Evolutionary conservation across 2,888 invertebrate species (phyloP).

Genomic region (Horisme vitalbata): DNA sequence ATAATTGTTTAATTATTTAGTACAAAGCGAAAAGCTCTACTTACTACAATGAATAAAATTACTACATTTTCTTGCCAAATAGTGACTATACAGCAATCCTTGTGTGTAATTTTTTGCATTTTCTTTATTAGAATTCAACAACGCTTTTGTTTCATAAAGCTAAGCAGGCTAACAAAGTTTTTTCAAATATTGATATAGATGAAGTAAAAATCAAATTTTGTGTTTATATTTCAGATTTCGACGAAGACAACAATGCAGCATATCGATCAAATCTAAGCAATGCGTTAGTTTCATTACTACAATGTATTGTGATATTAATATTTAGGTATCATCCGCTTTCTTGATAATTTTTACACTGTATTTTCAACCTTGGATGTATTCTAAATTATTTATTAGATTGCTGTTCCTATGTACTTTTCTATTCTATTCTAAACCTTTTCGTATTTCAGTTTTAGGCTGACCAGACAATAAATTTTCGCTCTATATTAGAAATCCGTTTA

Average conservation of each 20-base stretch:
- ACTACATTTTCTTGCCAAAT: too few species aligned
- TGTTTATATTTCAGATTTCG: slow-evolving; percentile 59
- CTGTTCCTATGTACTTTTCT: slow-evolving; percentile 27
- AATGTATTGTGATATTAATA: slow-evolving; percentile 47
- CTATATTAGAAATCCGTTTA: not conserved
- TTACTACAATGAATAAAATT: too few species aligned
- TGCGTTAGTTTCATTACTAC: slow-evolving; percentile 42
- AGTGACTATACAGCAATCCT: too few species aligned
- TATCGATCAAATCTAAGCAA: slow-evolving; percentile 40
- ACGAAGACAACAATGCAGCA: slow-evolving; percentile 57
- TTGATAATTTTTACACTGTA: slow-evolving; percentile 46
- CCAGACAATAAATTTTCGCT: slow-evolving; percentile 60
- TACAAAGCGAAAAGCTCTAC: too few species aligned
- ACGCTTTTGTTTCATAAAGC: too few species aligned
- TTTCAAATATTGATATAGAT: too few species aligned
- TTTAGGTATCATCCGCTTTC: slow-evolving; percentile 45
- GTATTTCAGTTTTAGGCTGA: slow-evolving; percentile 46
- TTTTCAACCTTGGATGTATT: not conserved
- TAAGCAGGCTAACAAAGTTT: too few species aligned
- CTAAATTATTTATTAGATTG: slow-evolving; percentile 22
- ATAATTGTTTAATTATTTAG: too few species aligned
- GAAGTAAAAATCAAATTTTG: too few species aligned
- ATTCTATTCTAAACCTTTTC: slow-evolving; percentile 24
- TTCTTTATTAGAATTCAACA: too few species aligned
- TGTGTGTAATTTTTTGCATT: too few species aligned